These are phyloP conservation scores for Drosophila nigrodunni DNA, from an alignment of 1,140 invertebrate species.

Conservation along the genomic window DNA sequence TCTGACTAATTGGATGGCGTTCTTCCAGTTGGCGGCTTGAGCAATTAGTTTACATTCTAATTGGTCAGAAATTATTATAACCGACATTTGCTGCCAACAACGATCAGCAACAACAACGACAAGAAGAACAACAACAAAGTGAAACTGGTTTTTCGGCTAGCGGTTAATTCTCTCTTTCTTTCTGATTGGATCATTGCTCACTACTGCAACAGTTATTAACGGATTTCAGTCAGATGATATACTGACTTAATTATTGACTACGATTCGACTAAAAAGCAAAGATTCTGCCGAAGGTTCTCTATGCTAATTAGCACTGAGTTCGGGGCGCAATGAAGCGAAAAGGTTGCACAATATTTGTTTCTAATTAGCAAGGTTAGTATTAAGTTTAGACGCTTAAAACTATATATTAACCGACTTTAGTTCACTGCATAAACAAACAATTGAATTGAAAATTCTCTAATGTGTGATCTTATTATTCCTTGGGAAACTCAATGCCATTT, in stretches of 20 bases:
- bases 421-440: constrained; percentile 34
- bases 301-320: constrained; percentile 44
- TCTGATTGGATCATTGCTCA: constrained; percentile 51
- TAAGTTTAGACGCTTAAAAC: constrained; percentile 32
- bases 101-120: constrained; percentile 8
- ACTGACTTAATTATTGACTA: constrained; percentile 29
- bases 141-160: constrained; percentile 56
- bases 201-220: constrained; percentile 51
- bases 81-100: constrained; percentile 60
- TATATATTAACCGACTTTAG: constrained; percentile 5
- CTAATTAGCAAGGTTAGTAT: constrained; percentile 55
- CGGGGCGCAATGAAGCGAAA: constrained; percentile 68
- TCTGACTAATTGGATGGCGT: constrained; percentile 75
- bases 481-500: constrained; percentile 1
- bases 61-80: constrained; percentile 82
- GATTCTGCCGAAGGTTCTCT: constrained; percentile 31
- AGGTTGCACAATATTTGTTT: constrained; percentile 60
- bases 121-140: constrained; percentile 2
- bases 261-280: background rate
- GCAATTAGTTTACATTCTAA: constrained; percentile 82
- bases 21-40: constrained; percentile 80
- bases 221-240: constrained; percentile 24
- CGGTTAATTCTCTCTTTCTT: constrained; percentile 9
- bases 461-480: constrained; percentile 36
- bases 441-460: constrained; percentile 42